Base-by-base conservation (phyloP, 2,888 invertebrate species). In the Ptychoptera albimana region DNA sequence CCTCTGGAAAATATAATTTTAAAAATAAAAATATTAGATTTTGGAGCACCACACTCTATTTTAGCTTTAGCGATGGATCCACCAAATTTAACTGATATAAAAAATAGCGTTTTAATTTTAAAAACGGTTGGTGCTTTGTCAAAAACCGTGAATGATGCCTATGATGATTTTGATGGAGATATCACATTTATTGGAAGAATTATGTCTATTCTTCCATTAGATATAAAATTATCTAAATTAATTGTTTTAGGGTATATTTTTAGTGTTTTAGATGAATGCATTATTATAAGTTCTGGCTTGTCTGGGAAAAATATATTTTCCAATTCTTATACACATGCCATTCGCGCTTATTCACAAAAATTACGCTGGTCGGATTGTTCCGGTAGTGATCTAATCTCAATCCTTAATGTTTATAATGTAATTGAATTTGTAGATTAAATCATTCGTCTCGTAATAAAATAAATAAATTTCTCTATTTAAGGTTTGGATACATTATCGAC, bases 201-300 rank as follows among this genome's bases (percentile, higher is more conserved):
- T 0, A 82, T 93, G 79, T 79, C 86, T 0, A 66, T 67, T 36
- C 63, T 96, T 37, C 96, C 96, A 0, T 58, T 96, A 1, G 85
- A 92, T 59, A 79, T 91, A 29, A 75, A 74, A 45, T 63, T 89
- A 5, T 74, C 85, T 9, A 91, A 92, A 56, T 67, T 96, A 10
- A 83, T 96, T 46, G 69, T 89, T 46, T 66, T 94, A 3, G 94
- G 94, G 0, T 78, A 89, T 56, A 75, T 86, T 42, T 93, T 83
- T 56, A 87, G 86, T 44, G 75, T 86, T 37, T 63, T 94, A 8
- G 79, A 85, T 9, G 93, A 94, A 49, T 70, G 82, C 13, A 73
- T 93, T 44, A 79, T 91, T 44, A 44, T 37, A 45, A 50, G 84
- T 50, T 85, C 88, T 43, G 82, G 85, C 0, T 72, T 91, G 69